phyloP scores from a whole-genome alignment of 2,113 vertebrate species.

The Atherinomorus stipes region DNA sequence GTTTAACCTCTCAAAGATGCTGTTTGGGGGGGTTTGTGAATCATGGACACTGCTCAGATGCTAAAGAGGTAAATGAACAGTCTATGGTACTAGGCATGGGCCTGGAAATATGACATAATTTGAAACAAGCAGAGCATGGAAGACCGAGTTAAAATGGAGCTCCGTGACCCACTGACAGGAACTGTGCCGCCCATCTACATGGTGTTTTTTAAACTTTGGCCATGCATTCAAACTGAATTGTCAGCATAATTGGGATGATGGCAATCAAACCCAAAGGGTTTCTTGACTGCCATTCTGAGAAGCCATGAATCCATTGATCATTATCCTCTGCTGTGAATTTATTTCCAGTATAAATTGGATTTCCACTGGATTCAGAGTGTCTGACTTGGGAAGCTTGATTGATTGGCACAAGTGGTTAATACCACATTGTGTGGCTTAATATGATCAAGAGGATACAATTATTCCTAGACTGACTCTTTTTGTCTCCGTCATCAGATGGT shows the following conservation, averaged over 20 bases:
- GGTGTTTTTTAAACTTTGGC: conserved; percentile 21
- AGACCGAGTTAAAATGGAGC: conserved; percentile 28
- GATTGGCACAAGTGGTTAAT: conserved; percentile 39
- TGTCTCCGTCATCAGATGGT: conserved; percentile 16
- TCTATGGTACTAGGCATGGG: conserved; percentile 2
- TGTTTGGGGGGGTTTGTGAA: conserved; percentile 15
- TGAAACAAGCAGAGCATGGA: conserved; percentile 24
- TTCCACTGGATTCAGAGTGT: conserved; percentile 29
- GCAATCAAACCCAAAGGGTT: conserved; percentile 57
- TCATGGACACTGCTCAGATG: background rate
- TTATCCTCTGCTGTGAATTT: conserved; percentile 40
- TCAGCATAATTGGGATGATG: conserved; percentile 42
- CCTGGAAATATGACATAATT: conserved; percentile 24
- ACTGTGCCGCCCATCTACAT: conserved; percentile 30
- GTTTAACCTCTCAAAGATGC: conserved; percentile 21
- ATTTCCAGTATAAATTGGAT: conserved; percentile 42
- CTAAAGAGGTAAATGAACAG: conserved; percentile 21
- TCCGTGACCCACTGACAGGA: conserved; percentile 24
- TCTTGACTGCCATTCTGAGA: conserved; percentile 36
- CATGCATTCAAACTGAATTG: conserved; percentile 54
- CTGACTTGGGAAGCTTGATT: conserved; percentile 20
- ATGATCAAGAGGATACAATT: conserved; percentile 33
- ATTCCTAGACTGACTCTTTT: conserved; percentile 9
- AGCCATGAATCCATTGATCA: conserved; percentile 60
- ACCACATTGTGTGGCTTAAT: conserved; percentile 24